phyloP scores from a whole-genome alignment of 2,113 vertebrate species.

The Eretmochelys imbricata region DNA sequence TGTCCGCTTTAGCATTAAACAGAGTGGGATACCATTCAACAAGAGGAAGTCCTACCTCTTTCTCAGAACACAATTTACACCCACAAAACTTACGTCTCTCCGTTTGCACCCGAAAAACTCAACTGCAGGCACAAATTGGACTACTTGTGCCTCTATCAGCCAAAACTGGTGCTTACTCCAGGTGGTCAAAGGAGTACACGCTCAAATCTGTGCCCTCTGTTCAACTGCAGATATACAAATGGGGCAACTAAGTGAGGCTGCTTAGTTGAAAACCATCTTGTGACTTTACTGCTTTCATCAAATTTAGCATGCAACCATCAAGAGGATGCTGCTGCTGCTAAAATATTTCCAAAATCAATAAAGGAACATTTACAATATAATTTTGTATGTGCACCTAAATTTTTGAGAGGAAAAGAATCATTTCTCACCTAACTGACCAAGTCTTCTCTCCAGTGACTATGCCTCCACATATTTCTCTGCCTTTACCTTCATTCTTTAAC shows the following conservation, averaged over 20 bases:
- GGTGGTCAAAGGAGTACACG: neutral
- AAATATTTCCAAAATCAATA: neutral
- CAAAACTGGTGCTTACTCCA: neutral
- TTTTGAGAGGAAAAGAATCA: neutral
- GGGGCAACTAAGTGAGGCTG: rapidly evolving
- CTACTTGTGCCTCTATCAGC: neutral
- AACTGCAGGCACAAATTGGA: neutral
- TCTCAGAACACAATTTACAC: rapidly evolving
- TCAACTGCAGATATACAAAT: neutral
- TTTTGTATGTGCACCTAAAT: neutral
- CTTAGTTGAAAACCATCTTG: neutral
- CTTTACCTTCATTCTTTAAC: neutral
- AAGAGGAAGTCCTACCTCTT: neutral
- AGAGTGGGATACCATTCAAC: neutral
- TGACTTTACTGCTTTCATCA: neutral
- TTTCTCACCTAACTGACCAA: neutral
- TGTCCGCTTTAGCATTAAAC: neutral
- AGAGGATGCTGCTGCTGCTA: neutral
- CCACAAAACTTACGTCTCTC: neutral
- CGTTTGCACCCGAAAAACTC: neutral
- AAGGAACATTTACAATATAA: neutral
- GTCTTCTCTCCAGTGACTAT: neutral
- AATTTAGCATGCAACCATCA: neutral
- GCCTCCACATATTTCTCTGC: neutral
- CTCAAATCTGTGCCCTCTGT: rapidly evolving